These are phyloP conservation scores for Agelastica alni DNA, from an alignment of 2,888 invertebrate species.

Conservation along the genomic window DNA sequence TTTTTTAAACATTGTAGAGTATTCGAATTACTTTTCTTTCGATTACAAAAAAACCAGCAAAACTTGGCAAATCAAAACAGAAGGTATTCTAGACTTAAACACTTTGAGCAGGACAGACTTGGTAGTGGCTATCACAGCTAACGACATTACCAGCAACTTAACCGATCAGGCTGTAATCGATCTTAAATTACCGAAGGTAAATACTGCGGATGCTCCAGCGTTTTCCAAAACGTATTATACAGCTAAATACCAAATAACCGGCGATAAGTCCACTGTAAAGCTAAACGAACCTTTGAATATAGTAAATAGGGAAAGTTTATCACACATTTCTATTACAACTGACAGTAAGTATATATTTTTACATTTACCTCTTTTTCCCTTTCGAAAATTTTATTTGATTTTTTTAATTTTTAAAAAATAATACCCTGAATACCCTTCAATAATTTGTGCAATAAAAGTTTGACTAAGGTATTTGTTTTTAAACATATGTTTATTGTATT, in stretches of 20 bases:
- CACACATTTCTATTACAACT: constrained; percentile 9
- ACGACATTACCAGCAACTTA: constrained; percentile 1
- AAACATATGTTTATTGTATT: no score
- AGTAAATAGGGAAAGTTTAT: constrained; percentile 15
- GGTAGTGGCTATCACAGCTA: constrained; percentile 9
- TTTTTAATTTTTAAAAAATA: no score
- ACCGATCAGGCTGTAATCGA: not conserved
- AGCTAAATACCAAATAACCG: constrained; percentile 21
- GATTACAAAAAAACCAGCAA: not conserved
- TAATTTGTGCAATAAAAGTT: no score
- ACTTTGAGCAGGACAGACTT: not conserved
- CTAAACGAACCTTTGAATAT: constrained; percentile 21
- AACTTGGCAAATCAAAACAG: not conserved
- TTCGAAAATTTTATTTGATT: no score
- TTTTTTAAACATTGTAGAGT: constrained; percentile 1
- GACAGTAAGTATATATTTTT: constrained; percentile 36
- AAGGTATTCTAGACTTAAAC: not conserved
- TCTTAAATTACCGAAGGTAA: constrained; percentile 3
- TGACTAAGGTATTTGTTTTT: no score
- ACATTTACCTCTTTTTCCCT: no score
- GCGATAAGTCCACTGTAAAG: constrained; percentile 9
- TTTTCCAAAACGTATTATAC: constrained; percentile 29
- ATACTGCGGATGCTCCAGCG: constrained; percentile 17
- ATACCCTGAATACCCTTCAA: no score
- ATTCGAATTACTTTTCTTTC: constrained; percentile 1